Conservation (phyloP, 1,140 invertebrate species). For the Akabosia matsudoensis region DNA sequence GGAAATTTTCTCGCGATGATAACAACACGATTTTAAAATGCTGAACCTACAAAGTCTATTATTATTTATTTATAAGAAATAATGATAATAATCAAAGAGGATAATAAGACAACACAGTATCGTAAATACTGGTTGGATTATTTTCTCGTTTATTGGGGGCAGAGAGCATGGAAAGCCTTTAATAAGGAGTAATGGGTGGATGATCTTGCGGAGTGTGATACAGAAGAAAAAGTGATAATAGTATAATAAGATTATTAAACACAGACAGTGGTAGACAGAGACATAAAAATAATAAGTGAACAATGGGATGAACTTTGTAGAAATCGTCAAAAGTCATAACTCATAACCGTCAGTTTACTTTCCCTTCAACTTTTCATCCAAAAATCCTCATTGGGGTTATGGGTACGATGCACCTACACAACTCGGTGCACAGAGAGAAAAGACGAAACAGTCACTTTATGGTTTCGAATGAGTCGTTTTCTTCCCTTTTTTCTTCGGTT, state of each 20-base stretch:
- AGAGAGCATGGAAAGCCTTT: not conserved
- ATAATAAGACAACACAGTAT: not conserved
- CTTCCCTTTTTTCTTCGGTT: not conserved
- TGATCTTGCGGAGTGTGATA: no score
- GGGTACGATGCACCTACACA: not conserved
- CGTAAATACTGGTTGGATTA: not conserved
- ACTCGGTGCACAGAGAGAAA: not conserved
- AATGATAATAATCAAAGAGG: not conserved
- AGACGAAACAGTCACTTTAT: not conserved
- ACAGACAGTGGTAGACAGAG: not conserved
- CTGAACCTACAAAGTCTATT: not conserved
- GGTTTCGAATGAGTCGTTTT: not conserved
- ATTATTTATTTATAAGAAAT: conserved; percentile 1
- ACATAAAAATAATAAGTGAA: no score
- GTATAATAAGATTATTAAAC: conserved; percentile 10
- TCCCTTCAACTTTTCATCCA: not conserved
- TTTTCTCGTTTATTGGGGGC: not conserved
- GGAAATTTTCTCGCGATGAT: not conserved
- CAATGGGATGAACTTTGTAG: conserved; percentile 5
- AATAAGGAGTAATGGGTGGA: not conserved
- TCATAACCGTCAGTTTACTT: conserved; percentile 16
- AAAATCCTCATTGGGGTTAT: not conserved
- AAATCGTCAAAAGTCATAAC: not conserved
- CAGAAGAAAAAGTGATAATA: not conserved
- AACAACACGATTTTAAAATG: not conserved